Evolutionary conservation across 2,888 invertebrate genomes (phyloP).

Genomic region (Lasioglossum oenotherae): DNA sequence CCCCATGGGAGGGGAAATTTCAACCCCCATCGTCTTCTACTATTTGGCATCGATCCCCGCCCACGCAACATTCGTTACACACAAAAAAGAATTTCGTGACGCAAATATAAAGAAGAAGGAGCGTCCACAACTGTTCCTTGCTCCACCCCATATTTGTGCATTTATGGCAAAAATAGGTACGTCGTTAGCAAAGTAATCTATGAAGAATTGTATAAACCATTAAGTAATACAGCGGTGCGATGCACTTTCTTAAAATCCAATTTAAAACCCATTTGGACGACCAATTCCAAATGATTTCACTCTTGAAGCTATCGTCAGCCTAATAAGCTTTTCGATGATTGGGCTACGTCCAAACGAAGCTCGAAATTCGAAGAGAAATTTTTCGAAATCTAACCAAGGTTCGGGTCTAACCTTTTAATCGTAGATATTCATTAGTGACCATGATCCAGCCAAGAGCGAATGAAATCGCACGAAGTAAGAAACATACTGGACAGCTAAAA

Average conservation of each 20-base stretch:
- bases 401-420: background rate
- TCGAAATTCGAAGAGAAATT: no score
- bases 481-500: background rate
- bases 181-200: no score
- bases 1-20: background rate
- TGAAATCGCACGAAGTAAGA: no score
- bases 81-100: background rate
- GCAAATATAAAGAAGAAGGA: background rate
- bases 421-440: background rate
- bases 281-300: no score
- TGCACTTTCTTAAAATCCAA: background rate
- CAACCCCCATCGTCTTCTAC: background rate
- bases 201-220: no score
- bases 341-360: no score
- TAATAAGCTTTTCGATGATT: no score
- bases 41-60: constrained; percentile 7
- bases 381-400: background rate
- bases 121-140: background rate
- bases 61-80: background rate
- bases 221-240: no score
- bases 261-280: background rate
- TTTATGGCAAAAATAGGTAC: background rate
- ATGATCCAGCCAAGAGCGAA: background rate
- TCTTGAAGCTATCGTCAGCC: no score
- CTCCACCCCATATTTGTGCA: background rate